Evolutionary conservation across 1,140 invertebrate genomes (phyloP), one percentile per base, ranked within the genome.

Genomic region (Archivesica marissinica): DNA sequence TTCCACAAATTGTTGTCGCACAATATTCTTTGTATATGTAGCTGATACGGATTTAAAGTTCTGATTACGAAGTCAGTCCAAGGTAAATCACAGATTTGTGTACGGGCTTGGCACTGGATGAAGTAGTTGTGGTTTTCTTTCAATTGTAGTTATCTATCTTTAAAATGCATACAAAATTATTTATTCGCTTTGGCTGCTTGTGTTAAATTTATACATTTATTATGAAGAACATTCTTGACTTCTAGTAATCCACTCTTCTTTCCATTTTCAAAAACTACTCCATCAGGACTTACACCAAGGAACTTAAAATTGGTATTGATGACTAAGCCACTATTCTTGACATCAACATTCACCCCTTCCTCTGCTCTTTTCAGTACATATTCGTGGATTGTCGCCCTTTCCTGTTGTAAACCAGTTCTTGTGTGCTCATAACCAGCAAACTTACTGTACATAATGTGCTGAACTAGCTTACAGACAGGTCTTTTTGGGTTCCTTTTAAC

Each of bases 61-160:
- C 75, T 38, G 0, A 87, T 80, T 33, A 87, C 59, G 59, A 87
- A 87, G 41, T 87, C 80, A 15, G 61, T 7, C 86, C 80, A 87
- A 0, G 39, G 25, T 9, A 84, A 2, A 39, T 79, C 23, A n/a
- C 28, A 56, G 41, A 87, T 38, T 38, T 79, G 50, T 17, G 79
- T 25, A 33, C 41, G 59, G n/a, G 80, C 80, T 74, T 87, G 86
- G 44, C 59, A 68, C 68, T 87, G 81, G 17, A 33, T 79, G 47
- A 28, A 78, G 33, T 79, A 87, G 33, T 74, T 54, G 47, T 87
- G 81, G 15, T 38, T 84, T 72, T 20, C 79, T 64, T 87, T 87
- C 33, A 87, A 59, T 4, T 20, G 17, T 3, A 81, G 33, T 38
- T 81, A 30, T 54, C 56, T 52, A 35, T 86, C 25, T 4, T 0